Evolutionary conservation across 2,113 vertebrate genomes (phyloP).

Genomic region (Callocephalon fimbriatum): DNA sequence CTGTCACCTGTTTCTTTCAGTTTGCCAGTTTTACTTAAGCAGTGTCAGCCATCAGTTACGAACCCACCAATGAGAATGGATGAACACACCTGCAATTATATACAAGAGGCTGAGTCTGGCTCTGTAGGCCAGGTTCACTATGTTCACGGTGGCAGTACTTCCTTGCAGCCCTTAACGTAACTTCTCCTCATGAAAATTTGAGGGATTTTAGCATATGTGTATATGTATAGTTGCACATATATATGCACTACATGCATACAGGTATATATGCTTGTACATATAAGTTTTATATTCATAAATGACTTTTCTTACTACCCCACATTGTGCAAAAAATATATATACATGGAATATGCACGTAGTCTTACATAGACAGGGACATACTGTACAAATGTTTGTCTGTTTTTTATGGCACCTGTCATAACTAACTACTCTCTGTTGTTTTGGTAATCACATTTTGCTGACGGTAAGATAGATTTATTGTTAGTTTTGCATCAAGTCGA

Average conservation of each 20-base stretch:
- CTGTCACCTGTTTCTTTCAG: neutral
- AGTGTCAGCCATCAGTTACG: neutral
- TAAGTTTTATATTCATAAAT: neutral
- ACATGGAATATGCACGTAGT: neutral
- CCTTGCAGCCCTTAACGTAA: neutral
- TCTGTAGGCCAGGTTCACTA: neutral
- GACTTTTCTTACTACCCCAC: neutral
- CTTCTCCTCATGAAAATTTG: neutral
- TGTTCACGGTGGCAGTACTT: neutral
- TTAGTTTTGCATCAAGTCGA: neutral
- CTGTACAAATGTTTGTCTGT: neutral
- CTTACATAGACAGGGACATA: neutral
- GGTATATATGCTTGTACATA: neutral
- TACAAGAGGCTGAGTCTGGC: neutral
- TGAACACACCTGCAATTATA: neutral
- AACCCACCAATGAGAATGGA: neutral
- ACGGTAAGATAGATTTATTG: neutral
- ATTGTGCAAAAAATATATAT: neutral
- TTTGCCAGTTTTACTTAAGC: neutral
- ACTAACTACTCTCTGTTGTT: neutral
- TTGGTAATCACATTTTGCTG: neutral
- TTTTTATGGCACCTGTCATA: neutral
- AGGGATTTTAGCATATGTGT: neutral
- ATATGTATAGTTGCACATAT: neutral
- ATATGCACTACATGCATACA: too few species aligned